Conservation (phyloP, 1,140 invertebrate species). For the Zophobas atratus region DNA sequence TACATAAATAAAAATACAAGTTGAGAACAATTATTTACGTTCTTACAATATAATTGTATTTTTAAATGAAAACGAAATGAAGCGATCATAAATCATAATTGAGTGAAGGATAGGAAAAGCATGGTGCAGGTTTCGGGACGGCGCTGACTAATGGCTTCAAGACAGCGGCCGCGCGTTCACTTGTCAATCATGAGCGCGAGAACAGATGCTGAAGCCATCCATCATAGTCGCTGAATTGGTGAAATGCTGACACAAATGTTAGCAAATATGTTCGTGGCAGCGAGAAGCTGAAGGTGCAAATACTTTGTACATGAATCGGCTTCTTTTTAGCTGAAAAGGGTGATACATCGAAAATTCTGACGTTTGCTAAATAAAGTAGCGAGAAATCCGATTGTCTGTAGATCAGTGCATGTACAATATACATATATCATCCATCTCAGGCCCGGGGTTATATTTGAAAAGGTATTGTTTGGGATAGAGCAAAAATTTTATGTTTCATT, state of each 20-base stretch:
- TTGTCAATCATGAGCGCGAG: constrained; percentile 56
- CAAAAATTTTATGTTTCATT: too few species aligned
- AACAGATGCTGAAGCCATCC: constrained; percentile 57
- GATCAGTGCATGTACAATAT: neutral
- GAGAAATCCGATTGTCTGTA: too few species aligned
- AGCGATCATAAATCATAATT: constrained; percentile 49
- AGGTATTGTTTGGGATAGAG: too few species aligned
- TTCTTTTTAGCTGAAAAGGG: neutral
- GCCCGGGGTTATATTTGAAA: too few species aligned
- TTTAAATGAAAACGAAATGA: constrained; percentile 42
- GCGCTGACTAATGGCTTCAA: constrained; percentile 56
- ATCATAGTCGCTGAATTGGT: constrained; percentile 50
- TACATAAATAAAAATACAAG: neutral
- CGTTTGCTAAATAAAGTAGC: neutral
- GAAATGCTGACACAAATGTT: constrained; percentile 49
- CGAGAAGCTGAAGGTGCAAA: constrained; percentile 21
- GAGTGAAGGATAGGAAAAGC: constrained; percentile 28
- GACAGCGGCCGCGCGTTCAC: constrained; percentile 57
- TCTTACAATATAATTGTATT: constrained; percentile 41
- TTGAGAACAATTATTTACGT: constrained; percentile 35
- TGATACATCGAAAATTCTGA: neutral
- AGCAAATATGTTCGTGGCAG: constrained; percentile 50
- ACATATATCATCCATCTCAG: too few species aligned
- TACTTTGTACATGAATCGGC: neutral
- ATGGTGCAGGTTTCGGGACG: constrained; percentile 34